These are phyloP conservation scores for Laticauda laticaudata DNA, from an alignment of 2,113 vertebrate genomes.

Conservation along the genomic window DNA sequence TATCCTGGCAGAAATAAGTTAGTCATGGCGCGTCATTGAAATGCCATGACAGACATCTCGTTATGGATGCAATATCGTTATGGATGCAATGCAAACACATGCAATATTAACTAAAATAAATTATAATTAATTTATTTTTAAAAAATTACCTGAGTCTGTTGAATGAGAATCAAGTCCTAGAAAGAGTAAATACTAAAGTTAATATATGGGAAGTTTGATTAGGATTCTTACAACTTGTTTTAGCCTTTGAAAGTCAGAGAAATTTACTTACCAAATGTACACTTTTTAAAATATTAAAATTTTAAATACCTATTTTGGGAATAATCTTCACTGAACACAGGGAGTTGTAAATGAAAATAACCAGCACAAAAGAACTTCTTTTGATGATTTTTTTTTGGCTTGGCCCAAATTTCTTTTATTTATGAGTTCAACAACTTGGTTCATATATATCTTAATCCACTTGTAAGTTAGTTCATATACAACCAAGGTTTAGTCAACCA, in stretches of 20 bases:
- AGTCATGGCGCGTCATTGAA: neutral
- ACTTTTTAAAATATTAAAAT: neutral
- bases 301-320: neutral
- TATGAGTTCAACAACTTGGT: neutral
- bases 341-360: neutral
- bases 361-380: neutral
- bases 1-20: neutral
- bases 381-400: neutral
- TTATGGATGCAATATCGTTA: neutral
- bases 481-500: neutral
- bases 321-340: neutral
- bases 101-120: neutral
- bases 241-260: neutral
- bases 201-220: neutral
- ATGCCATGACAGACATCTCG: neutral
- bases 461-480: neutral
- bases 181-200: conserved; percentile 52
- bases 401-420: neutral
- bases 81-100: neutral
- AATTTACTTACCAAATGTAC: neutral
- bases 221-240: neutral
- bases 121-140: conserved; percentile 1
- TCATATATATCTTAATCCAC: neutral
- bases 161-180: conserved; percentile 89
- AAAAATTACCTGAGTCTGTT: conserved; percentile 86